Percentiles rank a stretch among this genome's conserved stretches.
These are phyloP conservation scores for Dryadula phaetusa DNA, from an alignment of 2,888 invertebrate species.

Conservation along the genomic window DNA sequence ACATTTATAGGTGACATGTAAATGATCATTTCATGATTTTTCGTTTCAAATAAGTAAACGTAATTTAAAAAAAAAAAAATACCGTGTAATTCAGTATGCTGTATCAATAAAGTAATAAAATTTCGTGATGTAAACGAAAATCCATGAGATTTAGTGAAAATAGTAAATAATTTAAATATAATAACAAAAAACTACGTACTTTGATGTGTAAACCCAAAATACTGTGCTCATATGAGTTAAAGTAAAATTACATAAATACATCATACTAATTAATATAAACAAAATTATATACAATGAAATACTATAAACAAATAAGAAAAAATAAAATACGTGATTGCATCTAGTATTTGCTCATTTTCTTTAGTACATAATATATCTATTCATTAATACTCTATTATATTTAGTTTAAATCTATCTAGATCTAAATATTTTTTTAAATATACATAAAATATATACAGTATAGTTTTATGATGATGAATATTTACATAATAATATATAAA, in stretches of 20 bases:
- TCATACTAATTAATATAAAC: background rate
- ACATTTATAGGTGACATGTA: conserved; percentile 41
- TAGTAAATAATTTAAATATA: conserved; percentile 1
- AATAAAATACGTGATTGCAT: background rate
- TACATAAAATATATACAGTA: conserved; percentile 7
- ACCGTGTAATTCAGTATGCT: background rate
- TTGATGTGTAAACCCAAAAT: conserved; percentile 11
- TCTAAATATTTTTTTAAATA: background rate
- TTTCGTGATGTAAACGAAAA: background rate
- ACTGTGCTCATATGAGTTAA: conserved; percentile 5
- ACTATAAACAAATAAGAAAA: conserved; percentile 8
- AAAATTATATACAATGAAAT: conserved; percentile 15
- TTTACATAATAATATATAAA: conserved; percentile 15
- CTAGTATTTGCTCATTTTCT: background rate
- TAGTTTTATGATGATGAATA: background rate
- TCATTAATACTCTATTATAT: background rate
- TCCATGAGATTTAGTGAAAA: conserved; percentile 9
- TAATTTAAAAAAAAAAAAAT: too few relatives aligned
- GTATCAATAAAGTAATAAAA: background rate
- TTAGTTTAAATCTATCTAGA: conserved; percentile 4
- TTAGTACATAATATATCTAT: background rate
- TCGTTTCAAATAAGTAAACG: background rate
- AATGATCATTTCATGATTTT: conserved; percentile 41
- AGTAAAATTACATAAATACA: conserved; percentile 3
- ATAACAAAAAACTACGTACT: background rate